Base-by-base conservation (phyloP, 2,888 invertebrate genomes). In the Petrolisthes cinctipes region DNA sequence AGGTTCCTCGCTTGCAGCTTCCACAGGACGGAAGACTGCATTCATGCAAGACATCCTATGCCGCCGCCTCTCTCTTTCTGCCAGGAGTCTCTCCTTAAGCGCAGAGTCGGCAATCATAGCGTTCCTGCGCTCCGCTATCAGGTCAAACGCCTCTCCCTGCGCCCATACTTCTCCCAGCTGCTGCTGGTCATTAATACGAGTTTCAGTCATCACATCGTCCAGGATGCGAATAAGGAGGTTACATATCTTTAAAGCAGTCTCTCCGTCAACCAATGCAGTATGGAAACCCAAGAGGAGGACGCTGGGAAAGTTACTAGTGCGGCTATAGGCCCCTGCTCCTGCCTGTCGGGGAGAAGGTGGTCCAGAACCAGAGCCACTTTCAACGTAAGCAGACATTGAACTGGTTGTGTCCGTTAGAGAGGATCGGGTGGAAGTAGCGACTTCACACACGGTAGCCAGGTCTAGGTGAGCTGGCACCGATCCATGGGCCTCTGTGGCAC, bases 231-330 rank as follows among this genome's bases (percentile, higher is more conserved):
- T 5, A 56, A 90, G 20, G n/a, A 78, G 84, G 1, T 86, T 82
- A n/a, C 81, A 82, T 11, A 88, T 86, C 37, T 73, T 86, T 75
- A 90, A 82, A 56, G 86, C 83, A 3, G 86, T 86, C 54, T 57
- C 37, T 14, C 90, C 86, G 68, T 90, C 90, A 4, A 85, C 86
- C 37, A 89, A 84, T 51, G 83, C 83, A 17, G 86, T 83, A 57
- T 90, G 90, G 53, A 89, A 56, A 6, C 90, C 90, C n/a, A 89
- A 68, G 23, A 86, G 9, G 20, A 89, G 20, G 23, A 80, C 57
- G 14, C 61, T 66, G 5, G 17, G 20, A n/a, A 23, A 66, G 51
- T 37, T 37, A 37, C 37, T 37, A 37, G 1, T 37, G 37, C 37
- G 37, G 37, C 37, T 37, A 37, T 37, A 37, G 0, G 37, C 37